These are phyloP conservation scores for Dasysyrphus albostriatus DNA, from an alignment of 2,888 invertebrate genomes.

Conservation along the genomic window DNA sequence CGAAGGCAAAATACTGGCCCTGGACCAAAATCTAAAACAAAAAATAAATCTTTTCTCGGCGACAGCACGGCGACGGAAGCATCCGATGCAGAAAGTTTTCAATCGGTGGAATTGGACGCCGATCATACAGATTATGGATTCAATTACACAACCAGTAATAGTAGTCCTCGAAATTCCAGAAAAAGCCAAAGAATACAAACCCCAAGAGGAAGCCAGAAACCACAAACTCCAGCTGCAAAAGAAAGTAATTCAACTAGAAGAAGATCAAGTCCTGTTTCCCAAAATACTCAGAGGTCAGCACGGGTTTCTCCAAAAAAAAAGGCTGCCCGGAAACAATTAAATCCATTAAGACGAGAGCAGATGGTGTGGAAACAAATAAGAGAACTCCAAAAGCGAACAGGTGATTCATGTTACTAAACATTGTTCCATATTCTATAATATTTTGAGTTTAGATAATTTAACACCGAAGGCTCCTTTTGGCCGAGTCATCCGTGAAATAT, in stretches of 20 bases:
- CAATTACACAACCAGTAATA: slow-evolving; percentile 48
- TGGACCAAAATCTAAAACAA: slow-evolving; percentile 3
- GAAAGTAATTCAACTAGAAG: slow-evolving; percentile 23
- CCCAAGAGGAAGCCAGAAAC: no score
- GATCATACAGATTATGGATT: slow-evolving; percentile 74
- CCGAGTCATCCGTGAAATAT: slow-evolving; percentile 84
- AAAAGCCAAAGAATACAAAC: background rate
- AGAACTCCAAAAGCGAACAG: slow-evolving; percentile 69
- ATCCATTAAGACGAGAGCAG: slow-evolving; percentile 36
- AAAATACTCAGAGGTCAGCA: background rate
- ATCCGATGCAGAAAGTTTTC: slow-evolving; percentile 6
- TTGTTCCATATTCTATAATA: background rate
- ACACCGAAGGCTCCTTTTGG: slow-evolving; percentile 84
- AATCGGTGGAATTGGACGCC: background rate
- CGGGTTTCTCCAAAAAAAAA: background rate
- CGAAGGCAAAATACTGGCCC: background rate
- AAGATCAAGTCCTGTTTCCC: background rate
- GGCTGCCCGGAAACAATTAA: slow-evolving; percentile 62
- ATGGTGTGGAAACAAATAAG: slow-evolving; percentile 62
- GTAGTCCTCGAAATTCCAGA: slow-evolving; percentile 23
- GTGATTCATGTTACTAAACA: background rate
- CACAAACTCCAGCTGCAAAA: background rate
- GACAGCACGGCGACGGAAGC: background rate
- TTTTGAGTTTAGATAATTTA: slow-evolving; percentile 72
- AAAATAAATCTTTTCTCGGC: background rate